A percentile compares a stretch with the other conserved stretches of the same genome.
phyloP scores from a whole-genome alignment of 2,888 invertebrate species.

The Romanomermis culicivorax region DNA sequence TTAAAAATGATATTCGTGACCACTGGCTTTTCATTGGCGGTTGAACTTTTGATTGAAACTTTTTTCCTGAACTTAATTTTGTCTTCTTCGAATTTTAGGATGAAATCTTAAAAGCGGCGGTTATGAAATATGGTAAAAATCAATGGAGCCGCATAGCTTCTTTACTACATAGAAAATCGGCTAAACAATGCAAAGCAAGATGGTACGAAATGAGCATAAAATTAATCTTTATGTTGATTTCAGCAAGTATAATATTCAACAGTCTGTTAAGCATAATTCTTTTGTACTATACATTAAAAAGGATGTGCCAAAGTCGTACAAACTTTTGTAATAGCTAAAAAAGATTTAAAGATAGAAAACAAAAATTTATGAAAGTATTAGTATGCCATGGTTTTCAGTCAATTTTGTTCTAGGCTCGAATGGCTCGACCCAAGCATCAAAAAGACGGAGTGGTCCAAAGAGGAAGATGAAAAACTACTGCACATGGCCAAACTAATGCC shows the following conservation, averaged over 20 bases:
- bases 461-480: constrained; percentile 83
- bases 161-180: constrained; percentile 83
- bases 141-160: constrained; percentile 99
- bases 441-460: constrained; percentile 97
- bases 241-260: no score
- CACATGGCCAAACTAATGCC: constrained; percentile 98
- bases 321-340: no score
- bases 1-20: no score
- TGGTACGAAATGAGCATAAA: constrained; percentile 17
- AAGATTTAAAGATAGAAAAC: no score
- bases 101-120: constrained; percentile 99
- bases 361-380: no score
- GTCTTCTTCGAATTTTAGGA: constrained; percentile 44
- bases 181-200: constrained; percentile 75
- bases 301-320: no score
- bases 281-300: no score
- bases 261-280: no score
- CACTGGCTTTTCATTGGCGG: no score
- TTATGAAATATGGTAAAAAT: constrained; percentile 99
- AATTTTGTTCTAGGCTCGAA: constrained; percentile 65
- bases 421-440: constrained; percentile 99
- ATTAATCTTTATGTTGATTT: constrained; percentile 3
- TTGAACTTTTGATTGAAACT: no score
- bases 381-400: no score
- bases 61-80: no score